These are phyloP conservation scores for Lota lota DNA, from an alignment of 2,113 vertebrate genomes.

Conservation along the genomic window DNA sequence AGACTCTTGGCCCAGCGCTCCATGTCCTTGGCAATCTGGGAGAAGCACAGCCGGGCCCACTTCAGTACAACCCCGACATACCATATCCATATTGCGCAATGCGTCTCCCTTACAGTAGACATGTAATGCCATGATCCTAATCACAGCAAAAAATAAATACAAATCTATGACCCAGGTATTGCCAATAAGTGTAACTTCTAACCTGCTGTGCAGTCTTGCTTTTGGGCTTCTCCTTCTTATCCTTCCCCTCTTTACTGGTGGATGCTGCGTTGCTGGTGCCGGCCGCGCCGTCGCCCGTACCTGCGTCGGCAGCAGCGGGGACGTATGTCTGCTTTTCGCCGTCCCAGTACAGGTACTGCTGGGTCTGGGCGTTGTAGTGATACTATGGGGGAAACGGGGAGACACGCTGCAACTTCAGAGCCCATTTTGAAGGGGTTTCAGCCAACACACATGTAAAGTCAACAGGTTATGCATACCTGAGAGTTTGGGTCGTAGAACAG, in stretches of 20 bases:
- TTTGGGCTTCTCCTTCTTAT: constrained; percentile 96
- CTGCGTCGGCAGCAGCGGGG: constrained; percentile 70
- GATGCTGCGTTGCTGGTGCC: constrained; percentile 13
- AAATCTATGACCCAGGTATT: too few species aligned
- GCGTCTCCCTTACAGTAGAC: neutral
- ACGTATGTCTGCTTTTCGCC: constrained; percentile 91
- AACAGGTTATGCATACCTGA: constrained; percentile 75
- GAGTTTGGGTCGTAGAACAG: constrained; percentile 96
- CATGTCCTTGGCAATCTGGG: constrained; percentile 98
- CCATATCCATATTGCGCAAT: neutral
- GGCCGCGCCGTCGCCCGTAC: constrained; percentile 18
- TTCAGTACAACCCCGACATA: neutral
- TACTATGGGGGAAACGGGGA: constrained; percentile 73
- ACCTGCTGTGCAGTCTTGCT: constrained; percentile 99
- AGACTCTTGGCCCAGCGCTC: constrained; percentile 99
- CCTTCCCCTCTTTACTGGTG: constrained; percentile 63
- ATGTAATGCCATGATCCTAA: neutral
- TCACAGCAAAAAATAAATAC: too few species aligned
- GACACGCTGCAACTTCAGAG: neutral
- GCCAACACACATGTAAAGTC: neutral
- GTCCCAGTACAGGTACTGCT: constrained; percentile 99
- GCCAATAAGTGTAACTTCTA: neutral
- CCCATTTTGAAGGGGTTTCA: neutral
- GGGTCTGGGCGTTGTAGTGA: constrained; percentile 95
- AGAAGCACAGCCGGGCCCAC: neutral